Evolutionary conservation across 1,140 invertebrate genomes (phyloP), one percentile per base, ranked within the genome.

Genomic region (Drosophila mauritiana): DNA sequence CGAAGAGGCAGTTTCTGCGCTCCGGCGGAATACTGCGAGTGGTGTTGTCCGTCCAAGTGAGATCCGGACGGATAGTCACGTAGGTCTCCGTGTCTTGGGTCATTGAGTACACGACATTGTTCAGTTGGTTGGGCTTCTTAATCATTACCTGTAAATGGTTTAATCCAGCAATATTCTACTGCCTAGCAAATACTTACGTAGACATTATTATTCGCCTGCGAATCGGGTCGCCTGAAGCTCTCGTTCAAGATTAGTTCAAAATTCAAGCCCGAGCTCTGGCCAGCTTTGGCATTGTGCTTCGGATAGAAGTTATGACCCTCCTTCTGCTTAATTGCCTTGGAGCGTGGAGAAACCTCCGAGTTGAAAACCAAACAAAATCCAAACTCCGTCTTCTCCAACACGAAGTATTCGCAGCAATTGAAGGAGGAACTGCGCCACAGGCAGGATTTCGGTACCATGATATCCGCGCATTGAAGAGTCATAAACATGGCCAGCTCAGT

Each of bases 361-460:
- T 91, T 91, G 37, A 90, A 91, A 0, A 89, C 52, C 17, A 86
- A 61, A 39, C 90, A 91, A 12, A 77, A 40, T 4, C 90, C 90
- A 39, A 63, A 78, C 43, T 91, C 90, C 0, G 85, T 84, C 40
- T 81, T 90, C 56, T 91, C 89, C n/a, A 73, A 15, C 5, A 77
- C 34, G 58, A 91, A 91, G 7, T 52, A 78, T 0, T 90, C 82
- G 51, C 90, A 91, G 15, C 90, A 91, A 27, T 91, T 55, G 27
- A 91, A 91, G 10, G 15, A 3, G 5, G 67, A 17, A 5, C 64
- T 49, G 0, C 90, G 67, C 90, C 90, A 91, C 17, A 31, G 36
- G 17, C 90, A 91, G 5, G 78, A 65, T 0, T 52, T 25, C 0
- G 52, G 37, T 8, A 63, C 70, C 4, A 91, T 3, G 7, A 91